phyloP scores from a whole-genome alignment of 2,888 invertebrate species.

The Drosophila greeni region DNA sequence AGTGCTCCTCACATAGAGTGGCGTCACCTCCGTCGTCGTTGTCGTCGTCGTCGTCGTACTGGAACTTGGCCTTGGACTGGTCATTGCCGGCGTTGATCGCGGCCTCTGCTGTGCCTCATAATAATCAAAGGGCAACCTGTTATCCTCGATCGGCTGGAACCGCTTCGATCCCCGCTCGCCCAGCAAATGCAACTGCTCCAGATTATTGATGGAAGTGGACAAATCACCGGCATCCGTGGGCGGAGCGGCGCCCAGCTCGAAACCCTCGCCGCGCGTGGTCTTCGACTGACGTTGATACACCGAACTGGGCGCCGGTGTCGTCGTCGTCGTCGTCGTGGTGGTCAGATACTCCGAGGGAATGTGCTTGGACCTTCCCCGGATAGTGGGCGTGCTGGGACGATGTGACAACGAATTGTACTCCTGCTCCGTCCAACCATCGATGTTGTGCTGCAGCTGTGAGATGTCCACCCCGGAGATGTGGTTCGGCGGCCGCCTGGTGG shows the following conservation, averaged over 20 bases:
- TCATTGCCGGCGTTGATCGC: slow-evolving; percentile 33
- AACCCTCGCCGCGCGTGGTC: slow-evolving; percentile 62
- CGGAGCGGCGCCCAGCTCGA: slow-evolving; percentile 50
- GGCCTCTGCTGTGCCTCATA: slow-evolving; percentile 52
- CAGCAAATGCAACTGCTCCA: slow-evolving; percentile 68
- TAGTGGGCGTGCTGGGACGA: slow-evolving; percentile 81
- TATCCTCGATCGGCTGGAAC: slow-evolving; percentile 72
- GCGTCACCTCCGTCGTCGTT: slow-evolving; percentile 56
- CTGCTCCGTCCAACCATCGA: slow-evolving; percentile 91
- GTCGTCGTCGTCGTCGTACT: slow-evolving; percentile 68
- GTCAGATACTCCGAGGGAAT: slow-evolving; percentile 89
- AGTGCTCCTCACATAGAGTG: slow-evolving; percentile 63
- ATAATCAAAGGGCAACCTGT: slow-evolving; percentile 64
- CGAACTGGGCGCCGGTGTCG: slow-evolving; percentile 80
- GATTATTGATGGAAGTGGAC: slow-evolving; percentile 69
- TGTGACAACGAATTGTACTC: slow-evolving; percentile 82
- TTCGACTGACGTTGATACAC: slow-evolving; percentile 69
- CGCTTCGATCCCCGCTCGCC: slow-evolving; percentile 60
- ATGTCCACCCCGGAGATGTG: slow-evolving; percentile 81
- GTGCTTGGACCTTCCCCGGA: slow-evolving; percentile 84
- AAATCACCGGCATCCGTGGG: slow-evolving; percentile 54
- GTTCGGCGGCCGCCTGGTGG: slow-evolving; percentile 49
- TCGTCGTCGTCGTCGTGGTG: slow-evolving; percentile 81
- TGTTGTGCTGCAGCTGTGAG: slow-evolving; percentile 87
- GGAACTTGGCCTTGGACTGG: slow-evolving; percentile 9